A percentile compares a stretch with the other conserved stretches of the same genome.
Evolutionary conservation across 2,113 vertebrate genomes (phyloP).

Genomic region (Ictidomys tridecemlineatus): DNA sequence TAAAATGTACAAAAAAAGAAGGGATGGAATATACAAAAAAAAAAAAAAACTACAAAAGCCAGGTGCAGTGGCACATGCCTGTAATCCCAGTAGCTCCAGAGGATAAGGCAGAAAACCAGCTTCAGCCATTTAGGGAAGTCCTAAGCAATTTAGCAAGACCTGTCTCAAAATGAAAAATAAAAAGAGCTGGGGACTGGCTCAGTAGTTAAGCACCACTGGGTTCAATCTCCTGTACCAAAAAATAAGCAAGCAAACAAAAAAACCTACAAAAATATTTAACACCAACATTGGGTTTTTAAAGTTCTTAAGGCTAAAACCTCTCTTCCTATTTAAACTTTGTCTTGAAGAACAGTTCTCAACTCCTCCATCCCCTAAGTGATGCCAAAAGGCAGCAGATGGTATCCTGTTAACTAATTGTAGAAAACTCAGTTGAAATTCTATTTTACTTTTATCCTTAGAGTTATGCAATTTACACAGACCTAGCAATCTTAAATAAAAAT

Average conservation of each 20-base stretch:
- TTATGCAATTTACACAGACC: background rate
- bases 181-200: too few species aligned
- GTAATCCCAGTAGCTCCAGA: too few species aligned
- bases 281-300: background rate
- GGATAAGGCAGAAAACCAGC: too few species aligned
- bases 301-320: background rate
- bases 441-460: background rate
- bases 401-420: background rate
- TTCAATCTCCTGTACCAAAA: too few species aligned
- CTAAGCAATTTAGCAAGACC: too few species aligned
- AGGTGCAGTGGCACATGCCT: too few species aligned
- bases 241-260: too few species aligned
- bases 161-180: too few species aligned
- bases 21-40: background rate
- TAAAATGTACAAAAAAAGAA: background rate
- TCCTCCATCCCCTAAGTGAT: background rate
- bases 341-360: conserved; percentile 19
- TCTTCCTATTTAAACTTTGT: background rate
- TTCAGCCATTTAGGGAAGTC: too few species aligned
- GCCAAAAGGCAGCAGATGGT: background rate
- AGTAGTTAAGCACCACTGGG: too few species aligned
- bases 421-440: background rate
- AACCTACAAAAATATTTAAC: background rate
- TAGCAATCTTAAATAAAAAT: background rate
- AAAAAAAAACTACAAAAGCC: background rate